These are phyloP conservation scores for Cosmopolites sordidus DNA, from an alignment of 2,888 invertebrate genomes.

Conservation along the genomic window DNA sequence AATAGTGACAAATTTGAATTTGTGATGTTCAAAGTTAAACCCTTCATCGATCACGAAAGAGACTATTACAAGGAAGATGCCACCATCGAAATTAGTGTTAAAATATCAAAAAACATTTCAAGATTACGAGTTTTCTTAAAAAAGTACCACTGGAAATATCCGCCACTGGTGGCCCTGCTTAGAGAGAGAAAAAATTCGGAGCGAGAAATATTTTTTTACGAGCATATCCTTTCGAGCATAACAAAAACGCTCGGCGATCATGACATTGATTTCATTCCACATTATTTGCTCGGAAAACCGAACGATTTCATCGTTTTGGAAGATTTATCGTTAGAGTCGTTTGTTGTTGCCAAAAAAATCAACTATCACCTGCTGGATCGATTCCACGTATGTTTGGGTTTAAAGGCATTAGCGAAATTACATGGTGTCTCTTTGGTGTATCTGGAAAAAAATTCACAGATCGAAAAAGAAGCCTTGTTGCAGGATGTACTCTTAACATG, in stretches of 20 bases:
- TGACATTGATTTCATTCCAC: conserved; percentile 12
- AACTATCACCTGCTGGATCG: conserved; percentile 18
- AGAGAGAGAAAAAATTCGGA: conserved; percentile 8
- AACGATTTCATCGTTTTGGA: conserved; percentile 19
- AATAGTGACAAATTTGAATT: conserved; percentile 16
- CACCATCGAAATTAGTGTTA: conserved; percentile 21
- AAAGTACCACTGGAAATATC: conserved; percentile 6
- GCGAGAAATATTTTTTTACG: conserved; percentile 20
- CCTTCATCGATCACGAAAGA: conserved; percentile 20
- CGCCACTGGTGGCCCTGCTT: conserved; percentile 9
- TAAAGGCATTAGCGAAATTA: conserved; percentile 20
- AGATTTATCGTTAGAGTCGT: conserved; percentile 23
- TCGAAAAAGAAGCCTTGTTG: conserved; percentile 9
- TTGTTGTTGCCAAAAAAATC: conserved; percentile 15
- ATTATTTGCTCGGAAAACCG: conserved; percentile 11
- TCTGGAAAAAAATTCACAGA: conserved; percentile 4
- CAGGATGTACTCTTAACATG: background rate
- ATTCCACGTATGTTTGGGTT: conserved; percentile 19
- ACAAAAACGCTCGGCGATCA: conserved; percentile 3
- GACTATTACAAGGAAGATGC: conserved; percentile 21
- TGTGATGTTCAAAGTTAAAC: conserved; percentile 21
- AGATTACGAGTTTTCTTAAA: conserved; percentile 24
- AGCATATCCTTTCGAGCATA: conserved; percentile 5
- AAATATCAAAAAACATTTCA: conserved; percentile 20
- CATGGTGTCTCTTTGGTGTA: conserved; percentile 15